Evolutionary conservation across 2,113 vertebrate genomes (phyloP).

Genomic region (Strix aluco): DNA sequence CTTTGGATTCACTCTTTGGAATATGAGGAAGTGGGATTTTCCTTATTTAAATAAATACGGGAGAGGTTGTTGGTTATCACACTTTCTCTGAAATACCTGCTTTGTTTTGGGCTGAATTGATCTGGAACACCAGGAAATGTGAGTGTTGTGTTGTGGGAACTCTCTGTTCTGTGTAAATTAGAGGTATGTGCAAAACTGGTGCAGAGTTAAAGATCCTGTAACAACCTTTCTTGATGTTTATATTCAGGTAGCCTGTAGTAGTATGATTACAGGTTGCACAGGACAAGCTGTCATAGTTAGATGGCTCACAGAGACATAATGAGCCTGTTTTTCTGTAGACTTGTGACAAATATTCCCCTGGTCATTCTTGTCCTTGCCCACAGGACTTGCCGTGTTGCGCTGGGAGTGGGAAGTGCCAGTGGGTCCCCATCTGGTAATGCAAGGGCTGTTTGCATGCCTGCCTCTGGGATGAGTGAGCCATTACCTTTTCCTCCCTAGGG

Average conservation of each 20-base stretch:
- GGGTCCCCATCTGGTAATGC: accelerated
- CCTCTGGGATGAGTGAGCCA: background rate
- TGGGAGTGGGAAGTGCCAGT: background rate
- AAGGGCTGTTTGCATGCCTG: background rate
- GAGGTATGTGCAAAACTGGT: background rate
- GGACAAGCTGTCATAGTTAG: background rate
- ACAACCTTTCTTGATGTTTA: background rate
- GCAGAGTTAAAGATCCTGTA: background rate
- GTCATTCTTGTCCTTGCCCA: background rate
- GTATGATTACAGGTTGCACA: background rate
- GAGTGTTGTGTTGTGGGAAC: background rate
- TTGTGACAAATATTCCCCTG: background rate
- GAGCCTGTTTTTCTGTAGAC: background rate
- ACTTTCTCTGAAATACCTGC: background rate
- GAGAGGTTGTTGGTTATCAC: background rate
- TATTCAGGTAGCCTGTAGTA: background rate
- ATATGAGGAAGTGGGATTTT: background rate
- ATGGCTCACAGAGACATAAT: background rate
- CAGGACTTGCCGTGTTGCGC: background rate
- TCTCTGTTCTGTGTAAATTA: background rate
- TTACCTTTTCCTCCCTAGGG: background rate
- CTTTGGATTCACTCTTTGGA: background rate
- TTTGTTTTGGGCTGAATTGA: background rate
- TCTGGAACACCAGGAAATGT: background rate
- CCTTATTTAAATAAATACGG: background rate